phyloP scores from a whole-genome alignment of 2,113 vertebrate species.

The Orycteropus afer region DNA sequence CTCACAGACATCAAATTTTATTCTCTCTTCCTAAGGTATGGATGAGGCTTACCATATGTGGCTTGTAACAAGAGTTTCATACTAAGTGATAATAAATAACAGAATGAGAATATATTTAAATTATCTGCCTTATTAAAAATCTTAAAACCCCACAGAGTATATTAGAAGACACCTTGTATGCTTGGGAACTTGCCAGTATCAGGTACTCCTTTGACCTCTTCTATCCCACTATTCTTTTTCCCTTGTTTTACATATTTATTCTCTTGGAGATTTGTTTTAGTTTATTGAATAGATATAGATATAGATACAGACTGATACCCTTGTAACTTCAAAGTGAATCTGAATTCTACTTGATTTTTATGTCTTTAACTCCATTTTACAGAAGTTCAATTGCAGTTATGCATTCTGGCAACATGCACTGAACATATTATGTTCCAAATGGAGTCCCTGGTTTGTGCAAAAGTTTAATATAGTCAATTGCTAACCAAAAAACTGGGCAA shows the following conservation, averaged over 20 bases:
- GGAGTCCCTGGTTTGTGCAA: neutral
- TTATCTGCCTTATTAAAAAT: neutral
- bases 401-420: neutral
- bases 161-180: neutral
- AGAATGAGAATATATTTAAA: neutral
- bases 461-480: neutral
- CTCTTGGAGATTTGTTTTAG: neutral
- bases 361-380: neutral
- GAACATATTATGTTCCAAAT: neutral
- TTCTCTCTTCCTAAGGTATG: conserved; percentile 16
- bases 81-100: neutral
- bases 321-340: neutral
- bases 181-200: neutral
- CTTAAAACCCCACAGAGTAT: neutral
- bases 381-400: neutral
- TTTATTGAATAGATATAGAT: neutral
- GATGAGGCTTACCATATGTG: neutral
- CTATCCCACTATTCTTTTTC: too few relatives aligned
- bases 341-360: neutral
- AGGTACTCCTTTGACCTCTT: neutral
- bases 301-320: neutral
- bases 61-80: neutral
- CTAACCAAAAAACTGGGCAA: neutral
- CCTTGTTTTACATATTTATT: neutral
- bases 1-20: conserved; percentile 45